Base-by-base conservation (phyloP, 53 echinoderm and acorn worm species). In the Astropecten irregularis region DNA sequence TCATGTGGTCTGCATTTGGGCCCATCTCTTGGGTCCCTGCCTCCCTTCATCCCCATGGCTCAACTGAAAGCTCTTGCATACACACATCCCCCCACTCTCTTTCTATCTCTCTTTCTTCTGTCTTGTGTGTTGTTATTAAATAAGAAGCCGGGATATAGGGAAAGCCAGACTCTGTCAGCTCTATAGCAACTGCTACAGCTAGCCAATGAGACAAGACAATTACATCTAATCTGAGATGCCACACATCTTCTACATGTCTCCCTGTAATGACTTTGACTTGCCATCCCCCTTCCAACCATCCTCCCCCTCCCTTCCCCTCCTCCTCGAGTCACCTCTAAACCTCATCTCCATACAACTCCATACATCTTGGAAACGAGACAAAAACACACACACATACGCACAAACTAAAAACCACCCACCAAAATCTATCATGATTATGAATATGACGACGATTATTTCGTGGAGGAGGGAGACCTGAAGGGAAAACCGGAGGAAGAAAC, bases 171-270 rank as follows among this genome's bases (percentile, higher is more conserved):
- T 58, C 26, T 58, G 15, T 39, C 38, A 37, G 34, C 37, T 76
- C 58, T n/a, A 10, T 76, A 39, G 76, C 57, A 76, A 76, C 76
- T 76, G 76, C 58, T 76, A 23, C 40, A 76, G 39, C 36, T 39
- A 36, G 9, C 20, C 38, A 16, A n/a, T 46, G 40, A 58, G 76
- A 56, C 58, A 27, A 76, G 76, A 76, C 76, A 58, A 76, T 76
- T 76, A 38, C 39, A 29, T 76, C 58, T 76, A 56, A 76, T 76
- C 76, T 40, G 28, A 76, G 76, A 76, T 76, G 76, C 76, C 56
- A 40, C 21, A 54, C 27, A 39, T 58, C 58, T 40, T n/a, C 76
- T 58, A 76, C 27, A 39, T 58, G 76, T 15, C 67, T 40, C 25
- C 21, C 37, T 40, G 23, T 76, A 56, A 76, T 76, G 28, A 58